Base-by-base conservation (phyloP, 2,113 vertebrate species). In the Lichenostomus cassidix region DNA sequence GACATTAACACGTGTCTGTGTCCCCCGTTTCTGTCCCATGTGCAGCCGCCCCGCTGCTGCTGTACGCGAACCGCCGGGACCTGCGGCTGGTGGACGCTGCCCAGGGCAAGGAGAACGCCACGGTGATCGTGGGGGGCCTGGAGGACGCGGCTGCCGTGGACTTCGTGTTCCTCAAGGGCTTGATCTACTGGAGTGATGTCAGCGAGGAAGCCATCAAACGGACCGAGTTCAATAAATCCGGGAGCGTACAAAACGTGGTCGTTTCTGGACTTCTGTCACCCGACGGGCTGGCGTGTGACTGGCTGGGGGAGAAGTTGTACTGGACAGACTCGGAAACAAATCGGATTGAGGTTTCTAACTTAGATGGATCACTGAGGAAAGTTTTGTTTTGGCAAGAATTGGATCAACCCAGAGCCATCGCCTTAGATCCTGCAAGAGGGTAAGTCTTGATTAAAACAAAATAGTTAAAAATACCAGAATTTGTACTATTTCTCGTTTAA, bases 271-370 rank as follows among this genome's bases (percentile, higher is more conserved):
- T 99, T 90, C 97, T 98, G 81, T 99, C 99, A 10, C 99, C 99
- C 1, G 99, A 99, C 46, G 99, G 99, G 28, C 97, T 99, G 96
- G 99, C 99, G 14, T 99, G 99, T 28, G 99, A 99, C 97, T 99
- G 99, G 99, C 94, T 99, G 71, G 99, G 99, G 59, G 98, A 98
- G 79, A 99, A 99, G 96, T 96, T 99, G 9, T 99, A 99, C 96
- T 99, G 99, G 99, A 99, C 99, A 2, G 99, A 99, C 98, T 99
- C 99, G 0, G 99, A 99, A 92, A 99, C 99, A 60, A 99, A 99
- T 93, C 98, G 99, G 24, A 99, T 99, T 28, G 99, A 99, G 97
- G 99, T 99, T 94, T 98, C 99, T 4, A 99, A 99, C 97, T 98
- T 99, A 78, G 99, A 99, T 4, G 99, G 99, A 53, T 97, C 98